Evolutionary conservation across 2,113 vertebrate species (phyloP).

Genomic region (Ptilorrhoa leucosticta): DNA sequence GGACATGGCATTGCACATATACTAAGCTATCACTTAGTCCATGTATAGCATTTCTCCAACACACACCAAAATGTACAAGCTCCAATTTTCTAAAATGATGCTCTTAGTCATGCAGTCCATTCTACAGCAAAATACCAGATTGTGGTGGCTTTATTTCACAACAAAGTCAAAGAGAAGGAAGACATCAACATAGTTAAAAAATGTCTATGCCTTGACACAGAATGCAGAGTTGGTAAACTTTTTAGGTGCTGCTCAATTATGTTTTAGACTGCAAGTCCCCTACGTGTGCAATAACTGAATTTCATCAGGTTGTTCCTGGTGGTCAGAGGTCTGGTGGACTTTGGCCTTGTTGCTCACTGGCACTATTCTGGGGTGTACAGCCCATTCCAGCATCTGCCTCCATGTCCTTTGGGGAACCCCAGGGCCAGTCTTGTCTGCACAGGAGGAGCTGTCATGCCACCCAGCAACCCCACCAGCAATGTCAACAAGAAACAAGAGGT

Average conservation of each 20-base stretch:
- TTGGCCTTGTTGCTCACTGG: not conserved
- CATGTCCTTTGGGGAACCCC: not conserved
- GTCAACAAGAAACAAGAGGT: not conserved
- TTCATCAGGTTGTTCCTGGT: not conserved
- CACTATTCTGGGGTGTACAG: fast-evolving
- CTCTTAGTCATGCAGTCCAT: not conserved
- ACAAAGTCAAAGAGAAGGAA: not conserved
- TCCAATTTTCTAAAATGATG: not conserved
- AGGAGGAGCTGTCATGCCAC: not conserved
- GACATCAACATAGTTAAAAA: not conserved
- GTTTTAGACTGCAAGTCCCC: not conserved
- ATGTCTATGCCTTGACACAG: not conserved
- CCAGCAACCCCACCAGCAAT: not conserved
- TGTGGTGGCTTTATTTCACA: not conserved
- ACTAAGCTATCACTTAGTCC: not conserved
- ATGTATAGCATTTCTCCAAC: not conserved
- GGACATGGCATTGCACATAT: not conserved
- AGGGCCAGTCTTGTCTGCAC: not conserved
- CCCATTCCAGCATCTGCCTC: not conserved
- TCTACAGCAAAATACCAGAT: not conserved
- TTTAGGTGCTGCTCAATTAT: not conserved
- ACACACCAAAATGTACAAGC: not conserved
- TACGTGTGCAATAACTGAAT: not conserved
- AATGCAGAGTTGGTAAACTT: not conserved
- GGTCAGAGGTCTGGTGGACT: not conserved